A percentile compares a stretch with the other conserved stretches of the same genome.
phyloP scores from a whole-genome alignment of 1,140 invertebrate species.

The Monomorium pharaonis region DNA sequence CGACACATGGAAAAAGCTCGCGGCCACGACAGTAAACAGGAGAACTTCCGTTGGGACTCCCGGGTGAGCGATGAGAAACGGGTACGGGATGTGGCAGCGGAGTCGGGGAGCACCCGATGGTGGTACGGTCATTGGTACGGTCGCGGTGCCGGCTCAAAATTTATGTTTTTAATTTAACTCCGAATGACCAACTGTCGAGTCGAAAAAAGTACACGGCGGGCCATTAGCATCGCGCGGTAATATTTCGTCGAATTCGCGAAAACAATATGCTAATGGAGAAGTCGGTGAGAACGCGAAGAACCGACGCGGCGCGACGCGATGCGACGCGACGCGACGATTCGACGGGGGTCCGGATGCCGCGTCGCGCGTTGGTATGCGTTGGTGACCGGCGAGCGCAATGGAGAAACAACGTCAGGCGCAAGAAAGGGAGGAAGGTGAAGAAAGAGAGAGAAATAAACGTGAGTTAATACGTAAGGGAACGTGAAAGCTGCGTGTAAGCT shows the following conservation, averaged over 20 bases:
- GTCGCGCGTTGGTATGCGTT: slow-evolving; percentile 33
- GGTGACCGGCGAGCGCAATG: slow-evolving; percentile 26
- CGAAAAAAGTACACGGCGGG: slow-evolving; percentile 74
- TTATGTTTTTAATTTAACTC: slow-evolving; percentile 85
- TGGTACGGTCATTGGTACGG: slow-evolving; percentile 40
- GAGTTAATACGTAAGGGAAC: slow-evolving; percentile 44
- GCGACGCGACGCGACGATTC: slow-evolving; percentile 40
- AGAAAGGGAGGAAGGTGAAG: slow-evolving; percentile 37
- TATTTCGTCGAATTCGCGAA: slow-evolving; percentile 83
- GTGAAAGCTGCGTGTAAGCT: slow-evolving; percentile 34
- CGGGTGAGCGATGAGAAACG: slow-evolving; percentile 69
- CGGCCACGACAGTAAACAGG: slow-evolving; percentile 67
- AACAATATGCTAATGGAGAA: slow-evolving; percentile 85
- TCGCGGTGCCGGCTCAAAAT: slow-evolving; percentile 76
- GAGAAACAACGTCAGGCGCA: slow-evolving; percentile 43
- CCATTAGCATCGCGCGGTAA: slow-evolving; percentile 82
- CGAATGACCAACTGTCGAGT: slow-evolving; percentile 83
- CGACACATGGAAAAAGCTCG: slow-evolving; percentile 61
- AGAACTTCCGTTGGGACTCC: slow-evolving; percentile 71
- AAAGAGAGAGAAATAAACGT: slow-evolving; percentile 47
- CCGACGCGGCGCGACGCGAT: slow-evolving; percentile 46
- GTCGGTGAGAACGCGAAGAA: slow-evolving; percentile 61
- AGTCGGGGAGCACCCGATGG: slow-evolving; percentile 42
- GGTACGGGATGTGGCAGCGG: slow-evolving; percentile 53
- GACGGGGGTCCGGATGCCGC: slow-evolving; percentile 24